Evolutionary conservation across 1,140 invertebrate species (phyloP), one percentile per base, ranked within the genome.

Genomic region (Harpegnathos saltator): DNA sequence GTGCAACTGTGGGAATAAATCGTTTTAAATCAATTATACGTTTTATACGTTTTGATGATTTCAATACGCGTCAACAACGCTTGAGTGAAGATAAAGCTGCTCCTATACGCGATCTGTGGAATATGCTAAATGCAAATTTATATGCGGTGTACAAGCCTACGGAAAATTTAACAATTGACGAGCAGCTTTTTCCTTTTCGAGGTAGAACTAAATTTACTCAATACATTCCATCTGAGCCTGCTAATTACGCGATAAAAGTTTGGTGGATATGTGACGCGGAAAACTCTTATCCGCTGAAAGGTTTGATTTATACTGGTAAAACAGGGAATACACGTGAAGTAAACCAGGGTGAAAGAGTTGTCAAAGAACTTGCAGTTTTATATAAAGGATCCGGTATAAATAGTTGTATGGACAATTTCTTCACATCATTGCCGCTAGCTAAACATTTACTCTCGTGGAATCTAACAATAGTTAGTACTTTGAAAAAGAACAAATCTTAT

Each of bases 401-500:
- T 7, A 63, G 29, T 29, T 61, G 58, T 15, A 61, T 61, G 58
- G 58, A 29, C 58, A 29, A 61, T 61, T 61, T 61, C 3, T 61
- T 61, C 14, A 61, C 58, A 26, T 61, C 12, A 29, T 29, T 61
- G 24, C 58, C 58, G 12, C 14, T 61, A 11, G 58, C 58, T 61
- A 61, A 61, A 15, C 58, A 61, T 61, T 29, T 61, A 3, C 12
- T 61, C 1, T 61, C 58, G 17, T 61, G 24, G 58, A 61, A 61
- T 61, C 24, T 61, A 61, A 61, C 58, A 29, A 61, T 29, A 4
- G 58, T 61, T 61, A 24, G 52, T 17, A 54, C 52, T 61, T 29
- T 61, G 22, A 61, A 61, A 5, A 26, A 61, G 29, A 61, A 61
- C 58, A 61, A 61, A 29, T n/a, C n/a, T n/a, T n/a, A n/a, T n/a